These are phyloP conservation scores for Ophion ventricosus DNA, from an alignment of 2,888 invertebrate species.

Conservation along the genomic window DNA sequence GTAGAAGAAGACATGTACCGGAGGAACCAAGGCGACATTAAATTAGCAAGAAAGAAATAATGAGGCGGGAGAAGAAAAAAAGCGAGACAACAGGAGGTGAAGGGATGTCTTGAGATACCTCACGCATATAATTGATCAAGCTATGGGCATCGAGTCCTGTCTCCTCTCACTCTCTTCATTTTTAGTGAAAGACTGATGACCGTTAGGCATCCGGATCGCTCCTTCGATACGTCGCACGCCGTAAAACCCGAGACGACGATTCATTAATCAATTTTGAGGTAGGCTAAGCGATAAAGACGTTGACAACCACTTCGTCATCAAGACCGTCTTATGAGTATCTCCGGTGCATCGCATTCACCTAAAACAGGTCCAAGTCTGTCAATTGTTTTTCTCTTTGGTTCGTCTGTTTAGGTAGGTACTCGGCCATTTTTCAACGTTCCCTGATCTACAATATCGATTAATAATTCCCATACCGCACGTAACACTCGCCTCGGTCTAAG, in stretches of 20 bases:
- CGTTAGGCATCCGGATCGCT: slow-evolving; percentile 48
- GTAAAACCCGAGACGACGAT: slow-evolving; percentile 15
- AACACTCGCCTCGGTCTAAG: neutral
- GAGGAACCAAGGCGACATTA: slow-evolving; percentile 43
- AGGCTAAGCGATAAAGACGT: slow-evolving; percentile 26
- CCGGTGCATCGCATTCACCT: slow-evolving; percentile 4
- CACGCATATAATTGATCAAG: slow-evolving; percentile 13
- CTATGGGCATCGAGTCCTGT: slow-evolving; percentile 21
- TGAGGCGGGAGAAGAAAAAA: slow-evolving; percentile 7
- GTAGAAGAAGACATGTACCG: slow-evolving; percentile 53
- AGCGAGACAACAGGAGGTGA: neutral
- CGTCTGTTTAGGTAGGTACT: neutral
- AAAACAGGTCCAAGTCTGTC: slow-evolving; percentile 15
- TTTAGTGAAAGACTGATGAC: slow-evolving; percentile 45
- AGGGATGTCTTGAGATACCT: neutral
- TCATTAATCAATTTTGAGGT: slow-evolving; percentile 40
- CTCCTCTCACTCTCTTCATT: slow-evolving; percentile 6
- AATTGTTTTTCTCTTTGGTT: neutral
- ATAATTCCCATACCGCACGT: neutral
- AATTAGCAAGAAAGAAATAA: slow-evolving; percentile 42
- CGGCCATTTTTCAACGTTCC: neutral
- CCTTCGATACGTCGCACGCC: slow-evolving; percentile 4
- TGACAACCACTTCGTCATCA: slow-evolving; percentile 37
- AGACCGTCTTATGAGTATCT: slow-evolving; percentile 17
- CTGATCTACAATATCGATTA: neutral